Percentiles rank a stretch among this genome's conserved stretches.
These are phyloP conservation scores for Eulimnadia texana DNA, from an alignment of 1,140 invertebrate genomes.

Conservation along the genomic window DNA sequence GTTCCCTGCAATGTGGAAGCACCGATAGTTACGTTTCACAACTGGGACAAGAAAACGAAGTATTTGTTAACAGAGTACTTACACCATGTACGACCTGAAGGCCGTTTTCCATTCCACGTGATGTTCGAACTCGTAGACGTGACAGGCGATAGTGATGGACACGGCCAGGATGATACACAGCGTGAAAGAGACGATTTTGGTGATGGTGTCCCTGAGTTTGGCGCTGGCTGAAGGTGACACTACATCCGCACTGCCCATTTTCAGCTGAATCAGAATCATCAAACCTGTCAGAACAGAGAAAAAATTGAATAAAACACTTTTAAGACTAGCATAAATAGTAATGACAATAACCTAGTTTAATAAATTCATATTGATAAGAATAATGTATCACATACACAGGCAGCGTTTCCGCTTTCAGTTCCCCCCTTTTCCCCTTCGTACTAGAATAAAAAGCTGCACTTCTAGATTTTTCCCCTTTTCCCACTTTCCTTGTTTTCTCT, in stretches of 20 bases:
- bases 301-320: constrained; percentile 15
- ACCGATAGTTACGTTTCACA: too few relatives aligned
- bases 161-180: constrained; percentile 45
- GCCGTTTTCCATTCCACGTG: constrained; percentile 54
- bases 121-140: constrained; percentile 62
- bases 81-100: constrained; percentile 64
- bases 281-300: constrained; percentile 40
- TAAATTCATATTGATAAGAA: too few relatives aligned
- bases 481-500: too few relatives aligned
- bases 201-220: constrained; percentile 68
- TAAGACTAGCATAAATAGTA: constrained; percentile 10
- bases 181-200: constrained; percentile 59
- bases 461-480: too few relatives aligned
- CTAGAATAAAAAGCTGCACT: too few relatives aligned
- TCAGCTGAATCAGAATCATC: constrained; percentile 55
- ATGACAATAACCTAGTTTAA: too few relatives aligned
- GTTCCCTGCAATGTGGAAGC: too few relatives aligned
- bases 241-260: constrained; percentile 61
- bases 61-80: constrained; percentile 32
- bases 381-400: too few relatives aligned
- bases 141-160: constrained; percentile 60
- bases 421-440: too few relatives aligned
- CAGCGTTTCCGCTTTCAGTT: too few relatives aligned
- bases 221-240: constrained; percentile 61
- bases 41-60: too few relatives aligned